Evolutionary conservation across 2,888 invertebrate genomes (phyloP), one percentile per base, ranked within the genome.

Genomic region (Leptinotarsa tumamoca): DNA sequence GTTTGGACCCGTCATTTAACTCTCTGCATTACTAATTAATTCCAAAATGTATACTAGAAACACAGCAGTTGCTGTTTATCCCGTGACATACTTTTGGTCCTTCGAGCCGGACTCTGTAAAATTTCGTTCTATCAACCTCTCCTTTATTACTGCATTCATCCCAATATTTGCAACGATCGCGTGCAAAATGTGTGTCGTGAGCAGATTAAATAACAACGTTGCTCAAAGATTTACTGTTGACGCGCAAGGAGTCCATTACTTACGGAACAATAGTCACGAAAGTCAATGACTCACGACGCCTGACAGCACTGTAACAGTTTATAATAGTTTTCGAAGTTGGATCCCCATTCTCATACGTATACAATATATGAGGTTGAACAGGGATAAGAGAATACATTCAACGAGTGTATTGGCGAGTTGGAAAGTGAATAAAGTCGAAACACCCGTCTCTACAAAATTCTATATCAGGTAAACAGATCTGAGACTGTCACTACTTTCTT

Each of bases 191-290:
- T 63, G 43, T 85, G 83, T 85, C 85, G 85, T 85, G 86, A 85
- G 83, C 83, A 84, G 84, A 85, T 85, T 85, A 84, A 86, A 85
- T 84, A 63, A 63, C 43, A 63, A 63, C 18, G 81, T 82, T 82
- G 82, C 83, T 82, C 82, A 83, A 84, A 85, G 84, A 85, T 85
- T 85, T 85, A 85, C 84, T 82, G 84, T 82, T 82, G 80, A 80
- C 82, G 83, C 84, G 84, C 83, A 82, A 85, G 84, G 80, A 84
- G 85, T 85, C 84, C 85, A 85, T 86, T 85, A 85, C 84, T 85
- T 83, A 83, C 80, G 81, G 84, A 86, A 86, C 85, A 85, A 85
- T 85, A 85, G 85, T 85, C 86, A 86, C 86, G 86, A 85, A 86
- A 80, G 80, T 76, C 63, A 63, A 63, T 63, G 63, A 63, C 33